phyloP scores from a whole-genome alignment of 2,113 vertebrate genomes.

The Pavo muticus region DNA sequence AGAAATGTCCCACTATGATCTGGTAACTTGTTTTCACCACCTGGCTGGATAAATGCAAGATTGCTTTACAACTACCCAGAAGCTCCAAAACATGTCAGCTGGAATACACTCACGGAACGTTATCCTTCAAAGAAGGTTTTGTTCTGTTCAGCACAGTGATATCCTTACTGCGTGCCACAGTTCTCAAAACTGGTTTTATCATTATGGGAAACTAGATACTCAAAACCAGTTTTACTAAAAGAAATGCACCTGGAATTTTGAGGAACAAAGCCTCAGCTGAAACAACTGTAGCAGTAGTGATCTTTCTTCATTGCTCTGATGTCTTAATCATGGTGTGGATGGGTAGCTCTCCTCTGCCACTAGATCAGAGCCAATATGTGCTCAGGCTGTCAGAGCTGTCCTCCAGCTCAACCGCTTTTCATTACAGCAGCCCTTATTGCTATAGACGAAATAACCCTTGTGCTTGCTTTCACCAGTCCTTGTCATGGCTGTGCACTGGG shows the following conservation, averaged over 20 bases:
- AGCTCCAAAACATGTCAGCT: not conserved
- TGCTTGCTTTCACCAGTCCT: not conserved
- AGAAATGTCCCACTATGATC: not conserved
- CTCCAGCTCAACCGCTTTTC: fast-evolving
- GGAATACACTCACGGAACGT: not conserved
- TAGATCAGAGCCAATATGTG: fast-evolving
- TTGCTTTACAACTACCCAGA: fast-evolving
- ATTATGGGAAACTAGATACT: not conserved
- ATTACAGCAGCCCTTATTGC: not conserved
- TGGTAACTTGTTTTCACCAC: not conserved
- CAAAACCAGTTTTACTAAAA: not conserved
- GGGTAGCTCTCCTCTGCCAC: not conserved
- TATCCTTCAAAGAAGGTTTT: not conserved
- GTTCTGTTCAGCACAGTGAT: not conserved
- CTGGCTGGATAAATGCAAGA: not conserved
- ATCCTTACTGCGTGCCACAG: not conserved
- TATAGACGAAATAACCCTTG: not conserved
- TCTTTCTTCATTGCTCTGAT: not conserved
- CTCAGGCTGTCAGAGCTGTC: not conserved
- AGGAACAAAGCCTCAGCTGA: not conserved
- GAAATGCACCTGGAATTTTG: not conserved
- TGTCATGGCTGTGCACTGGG: not conserved
- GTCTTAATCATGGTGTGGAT: not conserved
- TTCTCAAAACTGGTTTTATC: not conserved
- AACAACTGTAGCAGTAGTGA: fast-evolving